Conservation (phyloP, 1,140 invertebrate genomes). For the Lamellibrachia luymesi region DNA sequence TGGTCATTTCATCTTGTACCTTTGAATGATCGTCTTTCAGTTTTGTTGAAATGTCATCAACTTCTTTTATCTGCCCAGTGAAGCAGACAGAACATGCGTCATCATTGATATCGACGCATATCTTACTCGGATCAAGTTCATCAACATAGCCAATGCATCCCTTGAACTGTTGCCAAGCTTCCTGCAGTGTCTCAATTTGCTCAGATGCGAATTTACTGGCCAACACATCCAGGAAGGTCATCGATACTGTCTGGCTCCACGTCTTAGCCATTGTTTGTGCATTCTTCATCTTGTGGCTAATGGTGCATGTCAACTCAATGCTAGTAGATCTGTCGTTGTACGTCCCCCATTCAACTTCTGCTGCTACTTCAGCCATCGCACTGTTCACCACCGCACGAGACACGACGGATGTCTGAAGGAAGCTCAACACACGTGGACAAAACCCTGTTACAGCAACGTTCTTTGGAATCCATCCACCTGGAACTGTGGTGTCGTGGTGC, state of each 20-base stretch:
- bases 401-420: background rate
- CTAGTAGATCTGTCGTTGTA: background rate
- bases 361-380: background rate
- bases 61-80: background rate
- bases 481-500: background rate
- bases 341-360: background rate
- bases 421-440: background rate
- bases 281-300: background rate
- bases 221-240: background rate
- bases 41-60: background rate
- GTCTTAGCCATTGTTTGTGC: background rate
- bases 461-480: background rate
- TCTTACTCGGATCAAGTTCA: background rate
- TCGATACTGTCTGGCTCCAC: background rate
- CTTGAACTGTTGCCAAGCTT: background rate
- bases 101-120: background rate
- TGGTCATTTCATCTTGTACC: background rate
- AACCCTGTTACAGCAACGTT: background rate
- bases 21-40: background rate
- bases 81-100: background rate
- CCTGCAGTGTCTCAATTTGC: background rate
- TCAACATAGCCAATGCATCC: background rate
- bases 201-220: background rate
- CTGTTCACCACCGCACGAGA: background rate
- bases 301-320: background rate